These are phyloP conservation scores for Chouioia cunea DNA, from an alignment of 2,888 invertebrate genomes.

Conservation along the genomic window DNA sequence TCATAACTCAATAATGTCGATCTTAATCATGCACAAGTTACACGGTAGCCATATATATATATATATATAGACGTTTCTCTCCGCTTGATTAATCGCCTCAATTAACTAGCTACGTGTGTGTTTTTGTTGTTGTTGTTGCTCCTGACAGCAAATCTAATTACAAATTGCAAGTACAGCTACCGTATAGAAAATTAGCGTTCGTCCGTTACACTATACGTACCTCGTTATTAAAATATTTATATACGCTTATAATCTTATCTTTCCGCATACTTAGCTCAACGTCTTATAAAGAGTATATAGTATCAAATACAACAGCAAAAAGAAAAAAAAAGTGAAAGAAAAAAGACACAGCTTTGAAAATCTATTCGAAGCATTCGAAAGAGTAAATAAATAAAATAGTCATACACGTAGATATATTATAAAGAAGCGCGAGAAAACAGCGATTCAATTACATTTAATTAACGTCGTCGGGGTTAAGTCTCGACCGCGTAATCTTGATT, in stretches of 20 bases:
- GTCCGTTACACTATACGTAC: no score
- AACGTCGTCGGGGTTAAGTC: constrained; percentile 29
- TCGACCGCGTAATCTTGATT: constrained; percentile 40
- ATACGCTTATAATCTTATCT: neutral
- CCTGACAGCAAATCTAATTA: no score
- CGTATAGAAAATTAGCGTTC: neutral
- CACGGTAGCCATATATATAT: neutral
- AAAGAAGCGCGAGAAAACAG: constrained; percentile 12
- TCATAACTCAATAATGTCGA: neutral
- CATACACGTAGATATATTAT: constrained; percentile 20
- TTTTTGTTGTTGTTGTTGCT: no score
- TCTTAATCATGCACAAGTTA: neutral
- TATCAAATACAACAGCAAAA: no score
- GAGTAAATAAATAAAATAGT: no score
- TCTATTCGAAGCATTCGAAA: no score
- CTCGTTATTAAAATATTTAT: neutral
- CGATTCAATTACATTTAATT: constrained; percentile 42
- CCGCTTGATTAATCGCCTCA: neutral
- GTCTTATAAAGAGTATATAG: no score
- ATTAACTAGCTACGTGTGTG: neutral
- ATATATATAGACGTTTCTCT: neutral
- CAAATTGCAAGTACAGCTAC: neutral
- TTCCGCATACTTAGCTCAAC: neutral
- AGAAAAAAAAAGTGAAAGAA: neutral
- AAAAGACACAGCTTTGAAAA: no score